Conservation (phyloP, 2,797 vertebrate genomes). For the Melanotaenia nigrans region DNA sequence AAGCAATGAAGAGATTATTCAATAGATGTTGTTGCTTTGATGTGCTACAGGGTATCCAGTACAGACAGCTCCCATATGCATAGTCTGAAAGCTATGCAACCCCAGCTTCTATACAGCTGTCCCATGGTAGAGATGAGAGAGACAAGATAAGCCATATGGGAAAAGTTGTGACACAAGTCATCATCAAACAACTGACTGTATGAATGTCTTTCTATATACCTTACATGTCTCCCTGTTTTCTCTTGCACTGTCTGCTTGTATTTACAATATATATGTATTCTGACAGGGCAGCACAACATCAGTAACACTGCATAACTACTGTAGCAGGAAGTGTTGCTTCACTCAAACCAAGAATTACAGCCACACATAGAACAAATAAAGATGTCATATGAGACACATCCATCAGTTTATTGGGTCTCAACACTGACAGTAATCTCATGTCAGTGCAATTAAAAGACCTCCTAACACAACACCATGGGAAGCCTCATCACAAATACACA, state of each 20-base stretch:
- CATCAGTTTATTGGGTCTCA: too few species aligned
- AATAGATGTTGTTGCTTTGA: conserved; percentile 58
- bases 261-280: conserved; percentile 15
- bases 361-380: background rate
- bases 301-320: background rate
- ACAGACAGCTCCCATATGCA: conserved; percentile 68
- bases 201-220: conserved; percentile 27
- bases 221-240: conserved; percentile 15
- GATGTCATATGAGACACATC: too few species aligned
- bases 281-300: conserved; percentile 24
- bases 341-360: conserved; percentile 1
- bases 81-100: conserved; percentile 53
- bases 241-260: conserved; percentile 27
- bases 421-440: too few species aligned
- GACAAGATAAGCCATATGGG: conserved; percentile 57
- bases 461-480: too few species aligned
- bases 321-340: background rate
- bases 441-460: too few species aligned
- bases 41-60: conserved; percentile 46
- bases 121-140: conserved; percentile 51
- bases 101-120: conserved; percentile 51
- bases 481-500: too few species aligned
- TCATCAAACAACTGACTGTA: conserved; percentile 52
- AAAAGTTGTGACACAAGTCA: conserved; percentile 58
- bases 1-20: conserved; percentile 15